Evolutionary conservation across 1,140 invertebrate species (phyloP), one percentile per base, ranked within the genome.

Genomic region (Nasonia longicornis): DNA sequence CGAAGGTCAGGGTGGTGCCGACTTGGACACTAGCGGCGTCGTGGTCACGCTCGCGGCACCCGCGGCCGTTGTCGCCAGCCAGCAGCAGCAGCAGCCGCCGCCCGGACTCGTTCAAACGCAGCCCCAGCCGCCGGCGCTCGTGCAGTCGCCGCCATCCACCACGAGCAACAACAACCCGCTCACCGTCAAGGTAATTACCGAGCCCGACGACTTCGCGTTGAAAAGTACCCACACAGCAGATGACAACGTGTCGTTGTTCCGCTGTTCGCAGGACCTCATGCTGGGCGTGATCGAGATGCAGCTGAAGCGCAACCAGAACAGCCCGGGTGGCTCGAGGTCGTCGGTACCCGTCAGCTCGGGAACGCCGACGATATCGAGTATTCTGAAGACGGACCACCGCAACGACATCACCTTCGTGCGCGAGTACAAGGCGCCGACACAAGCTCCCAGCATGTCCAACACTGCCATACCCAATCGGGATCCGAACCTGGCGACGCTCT

Each of bases 241-340:
- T 14, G 52, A 20, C 45, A 20, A 74, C 0, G 0, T 20, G 58
- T 31, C 14, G 2, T 22, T 14, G 52, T n/a, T n/a, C 26, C 71
- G 8, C 31, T 3, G 3, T 35, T 35, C 31, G 10, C 10, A 82
- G 81, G 95, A 96, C 89, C 91, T 96, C 26, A 93, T 96, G 90
- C 89, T 94, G 63, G 94, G 94, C 83, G 94, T 95, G 63, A 96
- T 96, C 74, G 95, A 96, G 85, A 93, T 93, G 88, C 94, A 94
- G 77, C 86, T 96, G 2, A 93, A 94, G 88, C 94, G 94, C 84
- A 94, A 94, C 86, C 90, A 92, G 11, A 90, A 90, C 20, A 90
- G 89, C 74, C 90, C 91, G 6, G 89, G 85, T 79, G 88, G 83
- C 72, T 81, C 85, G 14, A 84, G 84, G 67, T 85, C 87, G 6